These are phyloP conservation scores for Drosophila suzukii DNA, from an alignment of 1,140 invertebrate genomes.

Conservation along the genomic window DNA sequence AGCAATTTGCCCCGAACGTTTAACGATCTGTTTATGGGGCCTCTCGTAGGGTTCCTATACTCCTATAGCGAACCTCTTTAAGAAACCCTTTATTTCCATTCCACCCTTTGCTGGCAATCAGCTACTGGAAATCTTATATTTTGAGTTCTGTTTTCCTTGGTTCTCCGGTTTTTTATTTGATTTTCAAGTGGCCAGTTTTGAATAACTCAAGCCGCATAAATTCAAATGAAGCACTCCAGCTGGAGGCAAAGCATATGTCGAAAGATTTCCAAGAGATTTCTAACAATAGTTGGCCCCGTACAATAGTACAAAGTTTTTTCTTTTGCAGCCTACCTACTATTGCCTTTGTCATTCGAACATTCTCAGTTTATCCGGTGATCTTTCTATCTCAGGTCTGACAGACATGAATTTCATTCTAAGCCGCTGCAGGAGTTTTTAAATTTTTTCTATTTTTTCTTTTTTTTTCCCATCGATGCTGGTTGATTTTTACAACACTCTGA, in stretches of 20 bases:
- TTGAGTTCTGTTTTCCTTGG: constrained; percentile 6
- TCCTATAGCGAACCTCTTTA: constrained; percentile 11
- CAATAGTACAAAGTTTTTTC: constrained; percentile 35
- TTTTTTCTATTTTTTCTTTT: not conserved
- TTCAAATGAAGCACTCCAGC: constrained; percentile 73
- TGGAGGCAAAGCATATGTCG: constrained; percentile 29
- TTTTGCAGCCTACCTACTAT: constrained; percentile 23
- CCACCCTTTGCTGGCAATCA: constrained; percentile 53
- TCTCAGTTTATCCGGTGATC: constrained; percentile 65
- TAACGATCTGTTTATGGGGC: constrained; percentile 78
- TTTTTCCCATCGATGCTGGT: not conserved
- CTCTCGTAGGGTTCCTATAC: constrained; percentile 9
- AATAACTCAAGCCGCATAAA: constrained; percentile 72
- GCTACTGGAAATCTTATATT: constrained; percentile 59
- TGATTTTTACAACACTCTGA: constrained; percentile 7
- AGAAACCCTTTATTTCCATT: constrained; percentile 27
- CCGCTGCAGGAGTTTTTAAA: not conserved
- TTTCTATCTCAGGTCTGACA: constrained; percentile 46
- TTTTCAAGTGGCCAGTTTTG: constrained; percentile 64
- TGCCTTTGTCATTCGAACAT: constrained; percentile 73
- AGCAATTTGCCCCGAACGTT: constrained; percentile 73
- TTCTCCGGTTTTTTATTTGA: constrained; percentile 21
- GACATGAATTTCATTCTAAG: constrained; percentile 55
- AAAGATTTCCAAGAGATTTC: constrained; percentile 56
- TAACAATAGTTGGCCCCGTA: constrained; percentile 38